phyloP scores from a whole-genome alignment of 2,888 invertebrate genomes.

The Tortrix viridana region DNA sequence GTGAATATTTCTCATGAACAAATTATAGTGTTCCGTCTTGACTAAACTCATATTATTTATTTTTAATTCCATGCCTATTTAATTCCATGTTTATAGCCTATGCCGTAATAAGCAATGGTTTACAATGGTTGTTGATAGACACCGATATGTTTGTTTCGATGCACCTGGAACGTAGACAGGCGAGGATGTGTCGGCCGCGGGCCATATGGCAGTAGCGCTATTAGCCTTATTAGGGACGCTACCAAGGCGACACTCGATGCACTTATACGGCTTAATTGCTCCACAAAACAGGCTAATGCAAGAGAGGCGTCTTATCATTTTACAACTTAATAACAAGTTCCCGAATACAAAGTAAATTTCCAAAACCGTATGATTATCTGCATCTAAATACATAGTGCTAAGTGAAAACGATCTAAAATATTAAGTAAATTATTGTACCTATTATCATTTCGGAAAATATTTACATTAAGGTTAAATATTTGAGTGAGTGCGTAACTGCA shows the following conservation, averaged over 20 bases:
- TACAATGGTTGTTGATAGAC: slow-evolving; percentile 54
- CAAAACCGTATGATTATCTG: not conserved
- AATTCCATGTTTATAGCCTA: not conserved
- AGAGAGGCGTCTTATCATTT: slow-evolving; percentile 64
- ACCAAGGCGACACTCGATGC: slow-evolving; percentile 83
- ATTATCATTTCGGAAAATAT: too few relatives aligned
- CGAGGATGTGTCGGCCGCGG: slow-evolving; percentile 73
- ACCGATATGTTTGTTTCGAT: slow-evolving; percentile 52
- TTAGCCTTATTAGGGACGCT: slow-evolving; percentile 77
- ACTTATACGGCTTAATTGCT: slow-evolving; percentile 81
- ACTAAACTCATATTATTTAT: too few relatives aligned
- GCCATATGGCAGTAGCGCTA: slow-evolving; percentile 79
- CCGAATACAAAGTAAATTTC: not conserved
- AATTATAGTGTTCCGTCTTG: not conserved
- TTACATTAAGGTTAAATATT: slow-evolving; percentile 44
- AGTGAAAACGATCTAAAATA: not conserved
- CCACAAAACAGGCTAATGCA: slow-evolving; percentile 66
- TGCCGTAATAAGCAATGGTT: slow-evolving; percentile 44
- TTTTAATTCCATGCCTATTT: too few relatives aligned
- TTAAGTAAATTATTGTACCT: too few relatives aligned
- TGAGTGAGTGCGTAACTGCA: slow-evolving; percentile 59
- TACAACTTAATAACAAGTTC: slow-evolving; percentile 50
- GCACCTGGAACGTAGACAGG: slow-evolving; percentile 60
- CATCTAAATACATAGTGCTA: not conserved
- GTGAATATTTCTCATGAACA: slow-evolving; percentile 1